Conservation (phyloP, 2,888 invertebrate species). For the Sphaerophoria taeniata region DNA sequence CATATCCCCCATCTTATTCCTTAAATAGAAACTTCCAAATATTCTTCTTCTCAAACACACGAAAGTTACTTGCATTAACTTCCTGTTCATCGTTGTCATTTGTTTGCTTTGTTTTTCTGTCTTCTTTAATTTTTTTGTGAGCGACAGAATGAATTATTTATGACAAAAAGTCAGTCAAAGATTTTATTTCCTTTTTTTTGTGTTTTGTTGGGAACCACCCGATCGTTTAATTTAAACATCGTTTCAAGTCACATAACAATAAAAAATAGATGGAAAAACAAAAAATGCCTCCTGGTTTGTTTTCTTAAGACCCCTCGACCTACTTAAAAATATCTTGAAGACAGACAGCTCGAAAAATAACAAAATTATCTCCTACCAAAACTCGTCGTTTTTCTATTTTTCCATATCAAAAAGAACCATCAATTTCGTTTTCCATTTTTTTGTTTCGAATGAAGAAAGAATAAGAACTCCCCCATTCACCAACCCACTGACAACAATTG, state of each 20-base stretch:
- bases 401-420: slow-evolving; percentile 63
- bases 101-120: not conserved
- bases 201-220: slow-evolving; percentile 1
- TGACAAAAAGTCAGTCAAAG: slow-evolving; percentile 33
- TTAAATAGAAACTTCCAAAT: not conserved
- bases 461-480: slow-evolving; percentile 18
- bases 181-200: slow-evolving; percentile 40
- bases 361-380: slow-evolving; percentile 50
- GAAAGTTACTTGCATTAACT: slow-evolving; percentile 11
- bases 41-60: not conserved
- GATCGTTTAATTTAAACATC: slow-evolving; percentile 63
- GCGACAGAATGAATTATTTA: slow-evolving; percentile 44
- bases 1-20: not conserved
- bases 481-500: not conserved
- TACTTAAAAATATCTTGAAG: not conserved
- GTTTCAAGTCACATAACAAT: slow-evolving; percentile 57
- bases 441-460: slow-evolving; percentile 11
- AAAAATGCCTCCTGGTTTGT: slow-evolving; percentile 40
- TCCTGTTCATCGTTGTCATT: slow-evolving; percentile 37
- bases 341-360: slow-evolving; percentile 28
- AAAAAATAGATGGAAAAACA: slow-evolving; percentile 11
- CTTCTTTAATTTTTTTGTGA: slow-evolving; percentile 11
- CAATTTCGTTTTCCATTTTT: not conserved
- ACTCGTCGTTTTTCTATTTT: slow-evolving; percentile 38
- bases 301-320: not conserved